Percentiles rank a stretch among this genome's conserved stretches.
phyloP scores from a whole-genome alignment of 2,888 invertebrate species.

The Xiphydria camelus region DNA sequence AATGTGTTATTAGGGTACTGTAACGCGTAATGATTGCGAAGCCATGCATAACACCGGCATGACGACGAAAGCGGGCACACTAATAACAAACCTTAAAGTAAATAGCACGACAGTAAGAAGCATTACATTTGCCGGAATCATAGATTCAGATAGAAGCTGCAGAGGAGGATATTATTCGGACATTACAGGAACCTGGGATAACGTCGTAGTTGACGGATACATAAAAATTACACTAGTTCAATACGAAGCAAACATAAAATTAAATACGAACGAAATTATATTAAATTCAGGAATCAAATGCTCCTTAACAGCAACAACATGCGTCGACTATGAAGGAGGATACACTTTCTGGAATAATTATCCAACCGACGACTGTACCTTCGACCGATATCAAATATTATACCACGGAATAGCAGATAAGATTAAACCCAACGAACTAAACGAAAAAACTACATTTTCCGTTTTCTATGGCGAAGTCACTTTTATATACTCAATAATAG shows the following conservation, averaged over 20 bases:
- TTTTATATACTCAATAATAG: constrained; percentile 20
- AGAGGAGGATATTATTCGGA: constrained; percentile 23
- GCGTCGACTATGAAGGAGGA: constrained; percentile 19
- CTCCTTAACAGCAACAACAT: constrained; percentile 1
- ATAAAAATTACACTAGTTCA: constrained; percentile 8
- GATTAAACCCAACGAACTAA: not conserved
- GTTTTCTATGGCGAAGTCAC: constrained; percentile 15
- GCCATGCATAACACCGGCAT: too few species aligned
- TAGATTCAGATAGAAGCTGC: constrained; percentile 17
- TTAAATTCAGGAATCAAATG: constrained; percentile 12
- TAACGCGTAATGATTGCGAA: too few species aligned
- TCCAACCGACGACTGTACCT: constrained; percentile 9
- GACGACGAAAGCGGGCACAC: too few species aligned
- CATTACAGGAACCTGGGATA: constrained; percentile 19
- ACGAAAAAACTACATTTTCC: constrained; percentile 12
- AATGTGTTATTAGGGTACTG: too few species aligned
- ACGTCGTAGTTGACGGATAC: constrained; percentile 14
- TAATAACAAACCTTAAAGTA: too few species aligned
- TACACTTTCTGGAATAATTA: constrained; percentile 14
- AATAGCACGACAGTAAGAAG: constrained; percentile 10
- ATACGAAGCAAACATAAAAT: constrained; percentile 6
- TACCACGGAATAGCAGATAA: constrained; percentile 22
- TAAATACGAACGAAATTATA: constrained; percentile 12
- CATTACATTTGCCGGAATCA: constrained; percentile 5
- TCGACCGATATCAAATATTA: constrained; percentile 21